phyloP scores from a whole-genome alignment of 2,113 vertebrate species.

The Microtus oregoni region DNA sequence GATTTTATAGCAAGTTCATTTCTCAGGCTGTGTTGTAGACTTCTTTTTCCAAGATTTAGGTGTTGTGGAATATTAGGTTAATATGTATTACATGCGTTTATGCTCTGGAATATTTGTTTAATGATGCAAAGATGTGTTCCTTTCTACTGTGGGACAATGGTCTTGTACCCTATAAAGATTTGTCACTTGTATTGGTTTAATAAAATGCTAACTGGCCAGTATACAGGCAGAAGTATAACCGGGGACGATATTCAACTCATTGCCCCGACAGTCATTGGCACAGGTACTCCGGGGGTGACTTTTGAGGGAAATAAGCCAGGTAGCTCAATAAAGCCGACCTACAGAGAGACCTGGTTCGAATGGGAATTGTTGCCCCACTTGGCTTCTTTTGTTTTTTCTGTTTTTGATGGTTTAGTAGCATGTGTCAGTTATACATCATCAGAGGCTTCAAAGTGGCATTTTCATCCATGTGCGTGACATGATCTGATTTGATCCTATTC shows the following conservation, averaged over 20 bases:
- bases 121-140: not conserved
- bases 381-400: not conserved
- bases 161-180: too few relatives aligned
- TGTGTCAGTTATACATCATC: not conserved
- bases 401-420: not conserved
- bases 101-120: not conserved
- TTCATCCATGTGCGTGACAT: not conserved
- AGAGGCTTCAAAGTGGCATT: not conserved
- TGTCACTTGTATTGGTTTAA: too few relatives aligned
- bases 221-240: too few relatives aligned
- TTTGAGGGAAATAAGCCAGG: not conserved
- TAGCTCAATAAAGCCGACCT: not conserved
- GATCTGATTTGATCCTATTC: not conserved
- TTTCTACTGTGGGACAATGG: not conserved
- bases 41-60: not conserved
- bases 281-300: not conserved
- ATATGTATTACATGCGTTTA: not conserved
- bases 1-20: not conserved
- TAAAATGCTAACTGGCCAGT: too few relatives aligned
- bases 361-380: not conserved
- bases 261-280: not conserved
- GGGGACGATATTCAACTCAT: fast-evolving
- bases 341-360: not conserved
- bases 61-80: not conserved
- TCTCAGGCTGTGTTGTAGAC: not conserved